Conservation (phyloP, 2,888 invertebrate species). For the Cacoxenus indagator region DNA sequence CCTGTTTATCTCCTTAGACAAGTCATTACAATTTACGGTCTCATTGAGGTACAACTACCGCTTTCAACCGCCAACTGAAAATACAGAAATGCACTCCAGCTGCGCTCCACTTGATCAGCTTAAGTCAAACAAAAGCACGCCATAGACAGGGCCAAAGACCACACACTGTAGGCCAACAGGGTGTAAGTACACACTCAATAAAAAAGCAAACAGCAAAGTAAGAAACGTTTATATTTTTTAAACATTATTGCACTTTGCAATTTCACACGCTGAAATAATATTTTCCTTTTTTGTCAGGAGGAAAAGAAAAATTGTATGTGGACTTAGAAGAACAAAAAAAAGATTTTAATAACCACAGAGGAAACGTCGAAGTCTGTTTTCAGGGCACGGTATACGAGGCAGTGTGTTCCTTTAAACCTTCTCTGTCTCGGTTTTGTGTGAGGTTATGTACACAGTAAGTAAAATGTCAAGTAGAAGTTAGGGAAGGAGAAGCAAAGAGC, state of each 20-base stretch:
- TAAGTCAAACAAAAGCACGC: constrained; percentile 53
- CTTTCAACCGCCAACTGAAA: background rate
- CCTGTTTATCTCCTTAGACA: background rate
- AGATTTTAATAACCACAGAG: constrained; percentile 9
- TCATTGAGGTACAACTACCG: background rate
- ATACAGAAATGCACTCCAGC: constrained; percentile 24
- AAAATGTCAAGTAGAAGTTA: constrained; percentile 56
- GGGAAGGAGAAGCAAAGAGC: background rate
- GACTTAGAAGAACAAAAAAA: background rate
- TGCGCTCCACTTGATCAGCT: constrained; percentile 59
- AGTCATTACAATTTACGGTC: background rate
- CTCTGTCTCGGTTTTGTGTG: constrained; percentile 17
- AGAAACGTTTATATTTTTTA: constrained; percentile 45
- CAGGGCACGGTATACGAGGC: constrained; percentile 6
- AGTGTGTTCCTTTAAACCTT: background rate
- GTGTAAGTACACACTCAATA: constrained; percentile 21
- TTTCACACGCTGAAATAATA: constrained; percentile 63
- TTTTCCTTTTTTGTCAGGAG: constrained; percentile 39
- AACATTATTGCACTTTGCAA: constrained; percentile 61
- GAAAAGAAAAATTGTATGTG: constrained; percentile 10
- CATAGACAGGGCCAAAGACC: background rate
- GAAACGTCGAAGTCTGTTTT: constrained; percentile 29
- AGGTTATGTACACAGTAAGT: constrained; percentile 34
- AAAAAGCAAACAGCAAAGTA: constrained; percentile 33
- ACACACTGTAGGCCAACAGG: constrained; percentile 44